Percentiles rank a stretch among this genome's conserved stretches.
phyloP scores from a whole-genome alignment of 2,797 vertebrate genomes.

The Malurus splendens region DNA sequence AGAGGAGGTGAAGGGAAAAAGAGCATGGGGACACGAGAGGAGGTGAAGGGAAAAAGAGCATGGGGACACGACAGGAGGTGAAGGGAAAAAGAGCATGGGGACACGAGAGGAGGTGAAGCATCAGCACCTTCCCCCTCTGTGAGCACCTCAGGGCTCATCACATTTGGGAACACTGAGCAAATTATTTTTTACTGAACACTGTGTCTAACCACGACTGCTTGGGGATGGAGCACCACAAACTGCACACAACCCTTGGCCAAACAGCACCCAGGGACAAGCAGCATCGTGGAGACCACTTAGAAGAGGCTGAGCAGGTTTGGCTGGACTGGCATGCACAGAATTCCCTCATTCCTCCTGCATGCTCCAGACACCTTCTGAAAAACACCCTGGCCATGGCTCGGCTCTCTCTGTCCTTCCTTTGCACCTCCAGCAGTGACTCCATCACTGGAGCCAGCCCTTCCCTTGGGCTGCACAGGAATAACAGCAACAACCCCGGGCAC shows the following conservation, averaged over 20 bases:
- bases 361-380: not conserved
- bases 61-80: not conserved
- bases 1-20: not conserved
- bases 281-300: not conserved
- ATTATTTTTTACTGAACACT: not conserved
- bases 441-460: not conserved
- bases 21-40: too few species aligned
- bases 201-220: not conserved
- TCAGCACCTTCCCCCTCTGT: not conserved
- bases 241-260: not conserved
- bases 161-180: not conserved
- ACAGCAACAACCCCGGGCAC: not conserved
- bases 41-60: not conserved
- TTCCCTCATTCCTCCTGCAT: not conserved
- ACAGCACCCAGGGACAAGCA: not conserved
- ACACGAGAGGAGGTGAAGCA: not conserved
- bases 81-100: not conserved
- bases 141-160: not conserved
- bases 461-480: not conserved
- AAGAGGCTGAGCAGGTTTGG: not conserved
- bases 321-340: accelerated
- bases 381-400: accelerated
- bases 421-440: not conserved
- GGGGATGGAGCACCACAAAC: not conserved
- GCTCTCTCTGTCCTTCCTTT: not conserved